These are phyloP conservation scores for Bradypodion ventrale DNA, from an alignment of 2,797 vertebrate species.

Conservation along the genomic window DNA sequence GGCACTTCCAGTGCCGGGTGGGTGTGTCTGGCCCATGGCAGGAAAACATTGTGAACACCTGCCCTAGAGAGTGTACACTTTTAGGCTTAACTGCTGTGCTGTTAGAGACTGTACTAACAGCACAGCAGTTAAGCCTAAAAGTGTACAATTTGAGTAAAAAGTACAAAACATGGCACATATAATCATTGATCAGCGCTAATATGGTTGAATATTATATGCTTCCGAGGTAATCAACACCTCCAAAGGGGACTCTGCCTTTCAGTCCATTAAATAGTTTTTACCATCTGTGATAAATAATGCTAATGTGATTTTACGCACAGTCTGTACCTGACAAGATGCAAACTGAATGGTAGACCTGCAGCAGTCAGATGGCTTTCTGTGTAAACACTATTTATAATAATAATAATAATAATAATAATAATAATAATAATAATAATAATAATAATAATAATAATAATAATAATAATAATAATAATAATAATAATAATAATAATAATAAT, in stretches of 20 bases:
- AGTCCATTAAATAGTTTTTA: neutral
- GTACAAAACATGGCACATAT: neutral
- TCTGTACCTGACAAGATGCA: neutral
- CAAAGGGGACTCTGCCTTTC: neutral
- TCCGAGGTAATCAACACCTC: neutral
- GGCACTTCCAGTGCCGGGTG: no score
- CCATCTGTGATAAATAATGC: neutral
- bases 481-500: no score
- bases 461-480: no score
- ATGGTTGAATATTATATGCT: neutral
- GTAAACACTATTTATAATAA: neutral
- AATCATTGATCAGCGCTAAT: neutral
- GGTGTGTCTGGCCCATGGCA: no score
- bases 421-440: no score
- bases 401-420: no score
- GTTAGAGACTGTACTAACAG: neutral
- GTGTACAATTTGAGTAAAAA: neutral
- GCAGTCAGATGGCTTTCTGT: neutral
- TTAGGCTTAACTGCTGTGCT: no score
- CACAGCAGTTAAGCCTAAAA: conserved; percentile 5
- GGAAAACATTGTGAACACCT: no score
- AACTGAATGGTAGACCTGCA: neutral
- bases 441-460: no score
- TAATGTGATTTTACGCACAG: neutral
- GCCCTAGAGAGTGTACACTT: no score